Evolutionary conservation across 1,140 invertebrate species (phyloP).

Genomic region (Hyles euphorbiae): DNA sequence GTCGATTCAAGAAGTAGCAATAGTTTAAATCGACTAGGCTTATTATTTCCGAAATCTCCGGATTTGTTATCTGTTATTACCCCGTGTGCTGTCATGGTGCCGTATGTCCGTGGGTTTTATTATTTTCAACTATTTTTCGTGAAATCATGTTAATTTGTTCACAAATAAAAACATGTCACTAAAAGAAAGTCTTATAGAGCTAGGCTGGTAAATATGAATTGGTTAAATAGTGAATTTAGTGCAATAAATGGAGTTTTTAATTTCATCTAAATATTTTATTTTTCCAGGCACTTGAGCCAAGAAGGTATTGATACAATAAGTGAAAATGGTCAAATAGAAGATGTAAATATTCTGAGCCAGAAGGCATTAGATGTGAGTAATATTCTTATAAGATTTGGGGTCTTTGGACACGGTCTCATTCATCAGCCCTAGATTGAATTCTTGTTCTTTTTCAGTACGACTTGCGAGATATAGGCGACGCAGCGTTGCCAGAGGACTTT

Average conservation of each 20-base stretch:
- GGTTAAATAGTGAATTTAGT: slow-evolving; percentile 5
- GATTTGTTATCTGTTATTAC: slow-evolving; percentile 9
- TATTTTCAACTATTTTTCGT: slow-evolving; percentile 36
- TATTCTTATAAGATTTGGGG: slow-evolving; percentile 13
- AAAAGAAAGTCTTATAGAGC: slow-evolving; percentile 73
- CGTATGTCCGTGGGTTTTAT: slow-evolving; percentile 33
- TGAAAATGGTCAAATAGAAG: slow-evolving; percentile 79
- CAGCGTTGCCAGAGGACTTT: slow-evolving; percentile 76
- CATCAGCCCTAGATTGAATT: slow-evolving; percentile 11
- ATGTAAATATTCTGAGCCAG: slow-evolving; percentile 79
- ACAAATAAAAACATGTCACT: slow-evolving; percentile 63
- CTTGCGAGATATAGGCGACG: slow-evolving; percentile 84
- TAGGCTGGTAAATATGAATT: slow-evolving; percentile 76
- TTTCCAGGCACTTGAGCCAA: slow-evolving; percentile 81
- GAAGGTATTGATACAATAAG: slow-evolving; percentile 80
- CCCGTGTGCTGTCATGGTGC: slow-evolving; percentile 28
- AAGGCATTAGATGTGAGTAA: slow-evolving; percentile 85
- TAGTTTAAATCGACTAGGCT: no score
- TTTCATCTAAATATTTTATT: slow-evolving; percentile 38
- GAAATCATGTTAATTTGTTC: slow-evolving; percentile 46
- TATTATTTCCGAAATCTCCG: no score
- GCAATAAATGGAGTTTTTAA: not conserved
- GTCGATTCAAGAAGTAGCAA: no score
- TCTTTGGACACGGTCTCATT: slow-evolving; percentile 8
- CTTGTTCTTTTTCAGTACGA: slow-evolving; percentile 80